Evolutionary conservation across 64 coral and sea anemone species (phyloP).

Genomic region (Montipora efflorescens): DNA sequence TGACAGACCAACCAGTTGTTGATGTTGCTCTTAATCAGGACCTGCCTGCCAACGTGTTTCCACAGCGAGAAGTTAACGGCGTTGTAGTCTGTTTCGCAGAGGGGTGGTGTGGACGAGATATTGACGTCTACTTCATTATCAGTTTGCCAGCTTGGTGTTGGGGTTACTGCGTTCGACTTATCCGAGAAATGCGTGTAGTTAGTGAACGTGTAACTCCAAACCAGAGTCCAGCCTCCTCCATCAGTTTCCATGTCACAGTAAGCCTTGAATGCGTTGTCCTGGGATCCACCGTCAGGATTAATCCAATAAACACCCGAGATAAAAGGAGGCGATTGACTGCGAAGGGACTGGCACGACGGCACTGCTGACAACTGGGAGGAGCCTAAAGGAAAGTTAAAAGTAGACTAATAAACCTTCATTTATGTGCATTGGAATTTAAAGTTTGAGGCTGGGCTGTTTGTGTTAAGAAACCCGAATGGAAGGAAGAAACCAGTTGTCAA

Average conservation of each 20-base stretch:
- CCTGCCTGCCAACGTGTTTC: conserved; percentile 58
- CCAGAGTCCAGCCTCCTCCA: conserved; percentile 35
- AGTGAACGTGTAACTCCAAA: conserved; percentile 22
- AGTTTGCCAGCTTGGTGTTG: conserved; percentile 15
- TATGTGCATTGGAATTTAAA: too few species aligned
- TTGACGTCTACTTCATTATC: neutral
- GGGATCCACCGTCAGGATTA: conserved; percentile 17
- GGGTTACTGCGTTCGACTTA: conserved; percentile 13
- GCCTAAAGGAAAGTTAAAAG: neutral
- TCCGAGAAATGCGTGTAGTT: neutral
- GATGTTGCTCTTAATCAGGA: conserved; percentile 73
- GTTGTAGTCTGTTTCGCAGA: conserved; percentile 66
- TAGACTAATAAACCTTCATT: too few species aligned
- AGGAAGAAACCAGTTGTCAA: too few species aligned
- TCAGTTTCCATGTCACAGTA: conserved; percentile 33
- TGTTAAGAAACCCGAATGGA: too few species aligned
- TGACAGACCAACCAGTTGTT: conserved; percentile 77
- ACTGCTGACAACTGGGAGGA: neutral
- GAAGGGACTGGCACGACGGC: neutral
- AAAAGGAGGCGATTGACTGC: neutral
- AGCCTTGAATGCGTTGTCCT: conserved; percentile 6
- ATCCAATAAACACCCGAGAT: conserved; percentile 43
- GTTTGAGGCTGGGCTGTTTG: too few species aligned
- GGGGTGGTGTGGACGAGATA: conserved; percentile 1
- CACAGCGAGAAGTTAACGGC: conserved; percentile 71